Evolutionary conservation across 1,140 invertebrate genomes (phyloP).

Genomic region (Ips nitidus): DNA sequence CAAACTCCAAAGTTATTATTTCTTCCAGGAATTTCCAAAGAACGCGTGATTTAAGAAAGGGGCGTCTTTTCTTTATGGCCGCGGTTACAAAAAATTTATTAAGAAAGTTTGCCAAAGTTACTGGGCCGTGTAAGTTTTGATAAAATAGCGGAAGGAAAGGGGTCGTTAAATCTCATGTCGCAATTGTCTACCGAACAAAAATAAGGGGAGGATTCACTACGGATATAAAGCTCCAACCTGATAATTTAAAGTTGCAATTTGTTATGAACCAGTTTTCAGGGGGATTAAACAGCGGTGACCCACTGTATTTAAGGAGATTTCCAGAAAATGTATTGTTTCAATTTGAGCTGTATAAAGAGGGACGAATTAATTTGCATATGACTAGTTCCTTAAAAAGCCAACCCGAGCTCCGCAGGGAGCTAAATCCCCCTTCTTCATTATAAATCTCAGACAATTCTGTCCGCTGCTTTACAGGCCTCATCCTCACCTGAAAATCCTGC

Average conservation of each 20-base stretch:
- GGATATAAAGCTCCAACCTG: not conserved
- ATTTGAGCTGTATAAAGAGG: not conserved
- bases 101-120: constrained; percentile 32
- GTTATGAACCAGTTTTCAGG: not conserved
- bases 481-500: constrained; percentile 35
- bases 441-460: constrained; percentile 29
- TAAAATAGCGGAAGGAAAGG: constrained; percentile 33
- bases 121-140: constrained; percentile 32
- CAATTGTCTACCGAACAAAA: constrained; percentile 27
- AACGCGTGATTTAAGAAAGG: constrained; percentile 18
- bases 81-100: constrained; percentile 32
- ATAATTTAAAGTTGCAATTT: not conserved
- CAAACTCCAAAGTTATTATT: constrained; percentile 29
- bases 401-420: constrained; percentile 16
- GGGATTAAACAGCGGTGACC: too few species aligned
- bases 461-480: constrained; percentile 22
- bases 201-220: constrained; percentile 7
- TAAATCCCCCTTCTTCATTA: constrained; percentile 20
- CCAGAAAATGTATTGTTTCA: too few species aligned
- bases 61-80: constrained; percentile 20
- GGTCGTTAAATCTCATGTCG: constrained; percentile 32
- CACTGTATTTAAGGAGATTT: too few species aligned
- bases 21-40: constrained; percentile 21
- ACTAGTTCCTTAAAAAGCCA: constrained; percentile 24
- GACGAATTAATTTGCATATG: constrained; percentile 19